Base-by-base conservation (phyloP, 2,888 invertebrate genomes). In the Biston stratarius region DNA sequence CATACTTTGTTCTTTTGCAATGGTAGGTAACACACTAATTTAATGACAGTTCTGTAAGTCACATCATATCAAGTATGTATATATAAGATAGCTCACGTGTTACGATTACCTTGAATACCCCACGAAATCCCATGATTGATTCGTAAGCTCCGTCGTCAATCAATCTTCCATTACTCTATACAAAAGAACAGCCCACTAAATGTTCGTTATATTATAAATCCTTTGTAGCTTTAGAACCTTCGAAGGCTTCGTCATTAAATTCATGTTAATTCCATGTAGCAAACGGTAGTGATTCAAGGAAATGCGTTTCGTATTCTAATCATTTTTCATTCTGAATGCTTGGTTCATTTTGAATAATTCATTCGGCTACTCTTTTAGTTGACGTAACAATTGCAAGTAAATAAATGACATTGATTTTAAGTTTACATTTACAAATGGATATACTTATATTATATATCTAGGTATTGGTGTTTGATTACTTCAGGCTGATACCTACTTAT, bases 271-370 rank as follows among this genome's bases (percentile, higher is more conserved):
- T 24, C 61, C 61, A 40, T 40, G 57, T 45, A 36, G 15, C 57
- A 53, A 58, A 51, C 52, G 71, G 68, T 58, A 65, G 73, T 74
- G 71, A 72, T 64, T 77, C 77, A 76, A 79, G 76, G 77, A 82
- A 84, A 81, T 73, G 64, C 69, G 74, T 77, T 78, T 69, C 67
- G 80, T 83, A 84, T 83, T 83, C 78, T 71, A 74, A 81, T 77
- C 74, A 80, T 83, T 82, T 83, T 79, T 82, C 78, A 81, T 82
- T 83, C 79, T 74, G 70, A 74, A 75, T 76, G 72, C 75, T 74
- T 67, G 59, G 56, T 65, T 73, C 56, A 70, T 68, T 62, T 77
- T 88, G 83, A 85, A 86, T 89, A 73, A 88, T 88, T 86, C 83
- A 86, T 82, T 72, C 60, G 60, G 61, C 68, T 49, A 55, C 64